phyloP scores from a whole-genome alignment of 2,888 invertebrate species.

The Tetheella fluctuosa region DNA sequence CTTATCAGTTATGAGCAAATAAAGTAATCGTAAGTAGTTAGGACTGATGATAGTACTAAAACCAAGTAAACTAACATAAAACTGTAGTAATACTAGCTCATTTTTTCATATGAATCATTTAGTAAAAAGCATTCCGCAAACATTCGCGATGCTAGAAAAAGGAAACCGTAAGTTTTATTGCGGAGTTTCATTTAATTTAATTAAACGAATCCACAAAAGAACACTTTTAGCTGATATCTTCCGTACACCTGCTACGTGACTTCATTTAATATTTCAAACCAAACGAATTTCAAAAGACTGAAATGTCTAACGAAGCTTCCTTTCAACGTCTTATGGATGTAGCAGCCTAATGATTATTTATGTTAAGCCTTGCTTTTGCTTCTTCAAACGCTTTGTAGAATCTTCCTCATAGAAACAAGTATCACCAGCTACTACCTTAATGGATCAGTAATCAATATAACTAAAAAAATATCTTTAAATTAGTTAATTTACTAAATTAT shows the following conservation, averaged over 20 bases:
- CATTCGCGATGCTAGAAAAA: slow-evolving; percentile 1
- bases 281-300: slow-evolving; percentile 35
- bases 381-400: neutral
- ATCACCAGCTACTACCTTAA: neutral
- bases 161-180: slow-evolving; percentile 7
- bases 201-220: slow-evolving; percentile 27
- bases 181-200: slow-evolving; percentile 24
- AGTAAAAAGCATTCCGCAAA: neutral
- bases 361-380: neutral
- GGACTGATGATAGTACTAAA: neutral
- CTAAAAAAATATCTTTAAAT: no score
- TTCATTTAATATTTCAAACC: slow-evolving; percentile 44
- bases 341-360: neutral
- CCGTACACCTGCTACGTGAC: slow-evolving; percentile 30
- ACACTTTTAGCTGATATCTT: slow-evolving; percentile 22
- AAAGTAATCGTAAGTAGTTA: neutral
- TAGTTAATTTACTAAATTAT: slow-evolving; percentile 16
- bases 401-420: neutral
- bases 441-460: no score
- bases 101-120: neutral
- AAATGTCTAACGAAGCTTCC: slow-evolving; percentile 21
- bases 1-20: neutral
- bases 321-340: neutral
- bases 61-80: neutral
- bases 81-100: neutral